Percentiles rank a stretch among this genome's conserved stretches.
Conservation (phyloP, 2,797 vertebrate species). For the Adelosebastes latens region DNA sequence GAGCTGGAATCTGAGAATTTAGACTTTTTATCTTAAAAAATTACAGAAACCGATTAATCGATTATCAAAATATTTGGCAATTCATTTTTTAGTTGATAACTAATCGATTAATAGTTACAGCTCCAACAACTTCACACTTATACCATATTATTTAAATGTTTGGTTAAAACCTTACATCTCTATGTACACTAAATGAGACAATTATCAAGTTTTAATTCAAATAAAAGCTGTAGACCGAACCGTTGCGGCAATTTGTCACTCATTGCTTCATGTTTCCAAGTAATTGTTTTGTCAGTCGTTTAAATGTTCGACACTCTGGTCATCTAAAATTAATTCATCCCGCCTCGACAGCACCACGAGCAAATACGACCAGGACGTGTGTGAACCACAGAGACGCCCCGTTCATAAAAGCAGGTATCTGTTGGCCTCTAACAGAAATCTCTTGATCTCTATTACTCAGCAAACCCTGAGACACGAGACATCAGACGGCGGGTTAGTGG, state of each 20-base stretch:
- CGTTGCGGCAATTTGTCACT: background rate
- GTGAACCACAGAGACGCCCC: constrained; percentile 23
- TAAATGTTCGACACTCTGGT: constrained; percentile 28
- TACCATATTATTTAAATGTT: background rate
- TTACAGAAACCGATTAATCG: no score
- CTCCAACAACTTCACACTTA: background rate
- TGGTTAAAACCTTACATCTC: background rate
- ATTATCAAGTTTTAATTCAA: constrained; percentile 1
- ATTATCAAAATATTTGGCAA: no score
- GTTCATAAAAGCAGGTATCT: constrained; percentile 57
- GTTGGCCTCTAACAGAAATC: constrained; percentile 56
- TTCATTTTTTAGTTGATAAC: no score
- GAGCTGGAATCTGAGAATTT: no score
- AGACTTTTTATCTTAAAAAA: no score
- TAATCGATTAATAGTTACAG: no score
- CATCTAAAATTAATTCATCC: constrained; percentile 34
- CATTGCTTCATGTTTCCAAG: background rate
- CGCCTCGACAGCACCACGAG: constrained; percentile 14
- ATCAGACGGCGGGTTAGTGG: constrained; percentile 58
- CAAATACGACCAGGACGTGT: background rate
- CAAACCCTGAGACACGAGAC: constrained; percentile 60
- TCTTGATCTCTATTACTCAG: constrained; percentile 75
- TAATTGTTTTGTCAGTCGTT: constrained; percentile 35
- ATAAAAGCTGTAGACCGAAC: background rate
- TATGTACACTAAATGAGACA: background rate